Percentiles rank a stretch among this genome's conserved stretches.
phyloP scores from a whole-genome alignment of 2,888 invertebrate genomes.

The Drosophila sordidapex region DNA sequence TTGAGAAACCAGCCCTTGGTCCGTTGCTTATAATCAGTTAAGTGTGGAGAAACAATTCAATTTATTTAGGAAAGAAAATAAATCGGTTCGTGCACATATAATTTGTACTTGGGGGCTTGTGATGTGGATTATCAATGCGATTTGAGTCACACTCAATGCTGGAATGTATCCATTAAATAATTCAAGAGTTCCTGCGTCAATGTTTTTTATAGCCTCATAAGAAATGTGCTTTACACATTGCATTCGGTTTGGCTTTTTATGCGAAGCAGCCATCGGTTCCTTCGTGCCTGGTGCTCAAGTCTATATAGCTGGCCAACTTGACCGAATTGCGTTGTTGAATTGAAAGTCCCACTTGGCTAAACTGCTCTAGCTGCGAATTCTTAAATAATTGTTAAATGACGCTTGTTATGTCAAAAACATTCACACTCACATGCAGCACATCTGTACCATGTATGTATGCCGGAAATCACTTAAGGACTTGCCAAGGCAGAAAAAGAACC shows the following conservation, averaged over 20 bases:
- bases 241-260: slow-evolving; percentile 16
- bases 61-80: neutral
- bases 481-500: slow-evolving; percentile 20
- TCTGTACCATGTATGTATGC: slow-evolving; percentile 10
- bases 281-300: neutral
- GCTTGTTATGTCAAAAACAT: slow-evolving; percentile 79
- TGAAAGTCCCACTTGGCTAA: slow-evolving; percentile 49
- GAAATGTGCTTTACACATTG: slow-evolving; percentile 39
- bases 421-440: slow-evolving; percentile 41
- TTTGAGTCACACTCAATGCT: slow-evolving; percentile 4
- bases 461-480: slow-evolving; percentile 71
- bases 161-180: slow-evolving; percentile 33
- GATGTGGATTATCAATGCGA: slow-evolving; percentile 26
- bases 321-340: slow-evolving; percentile 59
- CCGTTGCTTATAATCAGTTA: neutral
- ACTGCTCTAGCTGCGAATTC: slow-evolving; percentile 55
- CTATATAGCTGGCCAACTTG: slow-evolving; percentile 55
- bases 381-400: slow-evolving; percentile 79
- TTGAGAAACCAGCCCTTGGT: neutral
- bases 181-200: slow-evolving; percentile 35
- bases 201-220: slow-evolving; percentile 53
- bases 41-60: neutral
- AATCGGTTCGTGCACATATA: neutral
- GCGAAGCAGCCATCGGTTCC: slow-evolving; percentile 3
- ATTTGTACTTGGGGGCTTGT: neutral